Evolutionary conservation across 2,113 vertebrate species (phyloP).

Genomic region (Halichoerus grypus): DNA sequence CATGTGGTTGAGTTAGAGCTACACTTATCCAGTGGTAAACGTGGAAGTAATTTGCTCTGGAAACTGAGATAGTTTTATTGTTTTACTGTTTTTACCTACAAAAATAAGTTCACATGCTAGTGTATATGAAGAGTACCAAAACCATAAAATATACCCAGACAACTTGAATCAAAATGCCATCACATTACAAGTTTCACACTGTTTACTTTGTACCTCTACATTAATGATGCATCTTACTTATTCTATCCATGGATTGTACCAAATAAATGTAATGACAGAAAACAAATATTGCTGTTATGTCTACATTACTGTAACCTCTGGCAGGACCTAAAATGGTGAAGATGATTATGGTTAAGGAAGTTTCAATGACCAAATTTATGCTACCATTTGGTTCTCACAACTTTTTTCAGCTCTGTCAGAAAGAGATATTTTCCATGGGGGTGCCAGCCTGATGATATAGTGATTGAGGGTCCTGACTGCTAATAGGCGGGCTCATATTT

Average conservation of each 20-base stretch:
- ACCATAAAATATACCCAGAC: background rate
- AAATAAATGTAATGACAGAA: background rate
- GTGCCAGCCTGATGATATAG: background rate
- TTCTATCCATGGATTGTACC: background rate
- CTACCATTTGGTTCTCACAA: background rate
- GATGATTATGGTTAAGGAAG: background rate
- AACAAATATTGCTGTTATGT: background rate
- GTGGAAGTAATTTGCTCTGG: conserved; percentile 51
- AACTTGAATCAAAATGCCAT: background rate
- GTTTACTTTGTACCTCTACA: background rate
- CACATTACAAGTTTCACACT: background rate
- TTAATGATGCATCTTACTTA: background rate
- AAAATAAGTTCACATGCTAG: background rate
- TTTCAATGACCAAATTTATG: background rate
- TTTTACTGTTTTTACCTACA: conserved; percentile 35
- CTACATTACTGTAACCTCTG: background rate
- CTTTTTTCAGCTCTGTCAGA: background rate
- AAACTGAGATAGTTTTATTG: conserved; percentile 15
- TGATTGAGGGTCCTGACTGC: background rate
- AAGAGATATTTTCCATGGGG: background rate
- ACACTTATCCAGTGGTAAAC: background rate
- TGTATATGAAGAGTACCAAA: background rate
- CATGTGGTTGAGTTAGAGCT: background rate
- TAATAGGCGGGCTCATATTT: background rate
- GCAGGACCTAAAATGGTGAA: background rate